phyloP scores from a whole-genome alignment of 2,797 vertebrate genomes.

The Antennarius maculatus region DNA sequence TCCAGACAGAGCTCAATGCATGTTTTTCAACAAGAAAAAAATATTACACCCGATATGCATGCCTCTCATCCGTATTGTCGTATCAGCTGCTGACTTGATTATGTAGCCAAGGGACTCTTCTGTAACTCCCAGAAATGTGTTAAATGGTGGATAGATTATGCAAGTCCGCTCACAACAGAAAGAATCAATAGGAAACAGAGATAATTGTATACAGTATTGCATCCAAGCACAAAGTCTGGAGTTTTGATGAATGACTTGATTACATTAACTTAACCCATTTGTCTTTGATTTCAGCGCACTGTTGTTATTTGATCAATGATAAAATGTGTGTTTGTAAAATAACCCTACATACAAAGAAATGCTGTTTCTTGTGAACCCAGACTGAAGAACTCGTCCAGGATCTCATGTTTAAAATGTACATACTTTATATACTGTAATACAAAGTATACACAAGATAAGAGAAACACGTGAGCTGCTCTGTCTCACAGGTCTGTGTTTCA shows the following conservation, averaged over 20 bases:
- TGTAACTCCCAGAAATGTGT: constrained; percentile 27
- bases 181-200: constrained; percentile 38
- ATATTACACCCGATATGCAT: too few species aligned
- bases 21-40: neutral
- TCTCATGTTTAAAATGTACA: too few species aligned
- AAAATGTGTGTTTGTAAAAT: neutral
- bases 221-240: constrained; percentile 4
- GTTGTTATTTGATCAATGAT: neutral
- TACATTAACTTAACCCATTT: neutral
- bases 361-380: neutral
- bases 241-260: neutral
- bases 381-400: too few species aligned
- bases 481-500: constrained; percentile 24
- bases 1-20: neutral
- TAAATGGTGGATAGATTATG: constrained; percentile 32
- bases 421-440: neutral
- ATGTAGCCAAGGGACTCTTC: neutral
- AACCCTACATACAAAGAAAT: neutral
- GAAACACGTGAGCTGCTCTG: neutral
- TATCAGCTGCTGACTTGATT: constrained; percentile 38
- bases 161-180: constrained; percentile 32
- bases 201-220: neutral
- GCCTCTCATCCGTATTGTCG: constrained; percentile 12
- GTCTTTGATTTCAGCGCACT: neutral
- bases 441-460: neutral